Evolutionary conservation across 2,113 vertebrate genomes (phyloP).

Genomic region (Patagioenas fasciata): DNA sequence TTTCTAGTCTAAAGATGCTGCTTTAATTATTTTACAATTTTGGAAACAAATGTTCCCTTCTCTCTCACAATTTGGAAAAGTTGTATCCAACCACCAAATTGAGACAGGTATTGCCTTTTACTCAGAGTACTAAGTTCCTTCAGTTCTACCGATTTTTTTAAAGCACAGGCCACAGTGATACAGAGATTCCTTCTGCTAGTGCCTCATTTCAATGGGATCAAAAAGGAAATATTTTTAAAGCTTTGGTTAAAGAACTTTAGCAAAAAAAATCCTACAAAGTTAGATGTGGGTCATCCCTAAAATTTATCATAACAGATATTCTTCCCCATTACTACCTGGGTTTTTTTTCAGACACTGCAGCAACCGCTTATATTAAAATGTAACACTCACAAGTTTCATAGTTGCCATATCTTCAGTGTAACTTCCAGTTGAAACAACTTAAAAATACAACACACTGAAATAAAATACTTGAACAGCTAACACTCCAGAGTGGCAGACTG

Average conservation of each 20-base stretch:
- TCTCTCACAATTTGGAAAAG: background rate
- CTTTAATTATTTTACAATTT: background rate
- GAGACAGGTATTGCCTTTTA: background rate
- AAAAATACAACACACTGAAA: background rate
- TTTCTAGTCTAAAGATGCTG: background rate
- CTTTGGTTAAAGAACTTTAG: background rate
- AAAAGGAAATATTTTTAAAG: background rate
- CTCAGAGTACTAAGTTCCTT: background rate
- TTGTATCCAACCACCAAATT: background rate
- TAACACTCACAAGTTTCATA: background rate
- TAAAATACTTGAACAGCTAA: background rate
- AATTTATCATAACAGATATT: rapidly evolving
- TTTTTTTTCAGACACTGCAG: background rate
- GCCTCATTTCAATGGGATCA: background rate
- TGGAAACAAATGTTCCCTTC: background rate
- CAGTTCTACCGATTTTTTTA: background rate
- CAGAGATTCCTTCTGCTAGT: background rate
- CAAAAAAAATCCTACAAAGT: background rate
- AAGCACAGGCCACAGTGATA: background rate
- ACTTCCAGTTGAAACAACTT: background rate
- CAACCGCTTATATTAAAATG: background rate
- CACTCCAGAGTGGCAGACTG: background rate
- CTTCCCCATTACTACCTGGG: background rate
- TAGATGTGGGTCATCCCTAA: background rate
- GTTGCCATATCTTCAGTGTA: background rate